Conservation (phyloP, 2,113 vertebrate genomes). For the Pluvianellus socialis region DNA sequence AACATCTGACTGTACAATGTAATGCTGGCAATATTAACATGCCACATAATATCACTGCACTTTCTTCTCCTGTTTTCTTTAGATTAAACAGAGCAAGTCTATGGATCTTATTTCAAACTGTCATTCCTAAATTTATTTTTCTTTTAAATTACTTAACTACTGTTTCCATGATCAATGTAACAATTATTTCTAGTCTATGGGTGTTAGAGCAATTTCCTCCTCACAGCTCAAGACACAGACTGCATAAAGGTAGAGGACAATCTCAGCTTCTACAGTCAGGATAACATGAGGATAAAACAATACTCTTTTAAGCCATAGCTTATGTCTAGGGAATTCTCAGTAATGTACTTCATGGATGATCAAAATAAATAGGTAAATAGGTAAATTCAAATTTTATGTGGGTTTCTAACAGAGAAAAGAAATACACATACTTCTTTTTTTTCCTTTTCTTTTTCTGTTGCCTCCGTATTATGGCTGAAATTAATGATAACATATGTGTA, state of each 20-base stretch:
- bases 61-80: background rate
- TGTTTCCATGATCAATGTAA: rapidly evolving
- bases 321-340: background rate
- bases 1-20: background rate
- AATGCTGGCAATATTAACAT: background rate
- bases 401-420: background rate
- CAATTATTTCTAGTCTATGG: background rate
- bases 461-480: background rate
- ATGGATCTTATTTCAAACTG: background rate
- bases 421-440: background rate
- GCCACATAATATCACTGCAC: background rate
- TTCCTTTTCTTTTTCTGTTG: background rate
- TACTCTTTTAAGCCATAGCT: background rate
- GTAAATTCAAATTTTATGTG: background rate
- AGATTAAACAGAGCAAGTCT: background rate
- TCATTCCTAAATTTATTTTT: background rate
- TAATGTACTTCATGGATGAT: background rate
- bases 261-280: background rate
- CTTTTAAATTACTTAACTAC: background rate
- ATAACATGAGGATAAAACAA: background rate
- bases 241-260: background rate
- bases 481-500: rapidly evolving
- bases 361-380: background rate
- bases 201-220: background rate
- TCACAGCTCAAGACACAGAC: background rate